A percentile compares a stretch with the other conserved stretches of the same genome.
Evolutionary conservation across 2,888 invertebrate species (phyloP).

Genomic region (Spodoptera littoralis): DNA sequence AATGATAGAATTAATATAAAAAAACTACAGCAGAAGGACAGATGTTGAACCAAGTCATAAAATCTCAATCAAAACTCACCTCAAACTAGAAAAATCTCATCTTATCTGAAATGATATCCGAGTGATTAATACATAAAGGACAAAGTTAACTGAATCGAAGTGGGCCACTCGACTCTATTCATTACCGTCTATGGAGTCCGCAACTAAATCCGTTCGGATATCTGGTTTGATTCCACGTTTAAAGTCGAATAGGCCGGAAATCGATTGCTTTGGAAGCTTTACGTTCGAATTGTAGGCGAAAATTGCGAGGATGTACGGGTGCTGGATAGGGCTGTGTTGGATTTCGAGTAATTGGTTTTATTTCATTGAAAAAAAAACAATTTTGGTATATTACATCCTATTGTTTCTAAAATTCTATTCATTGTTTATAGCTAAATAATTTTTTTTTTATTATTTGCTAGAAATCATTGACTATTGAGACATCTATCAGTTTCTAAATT

Average conservation of each 20-base stretch:
- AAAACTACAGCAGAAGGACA: too few relatives aligned
- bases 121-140: conserved; percentile 55
- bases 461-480: too few relatives aligned
- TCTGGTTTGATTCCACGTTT: conserved; percentile 87
- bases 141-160: conserved; percentile 69
- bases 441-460: too few relatives aligned
- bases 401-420: too few relatives aligned
- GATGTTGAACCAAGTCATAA: neutral
- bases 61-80: neutral
- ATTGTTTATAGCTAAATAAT: too few relatives aligned
- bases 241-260: conserved; percentile 89
- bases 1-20: too few relatives aligned
- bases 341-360: neutral
- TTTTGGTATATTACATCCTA: too few relatives aligned
- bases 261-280: conserved; percentile 86
- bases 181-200: conserved; percentile 80
- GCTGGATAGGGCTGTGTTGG: conserved; percentile 23
- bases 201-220: conserved; percentile 86
- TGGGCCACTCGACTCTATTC: conserved; percentile 76
- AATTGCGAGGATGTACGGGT: conserved; percentile 40
- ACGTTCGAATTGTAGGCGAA: conserved; percentile 74
- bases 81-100: neutral
- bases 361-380: neutral
- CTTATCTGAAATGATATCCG: conserved; percentile 37
- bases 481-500: too few relatives aligned